Percentiles rank a stretch among this genome's conserved stretches.
Conservation (phyloP, 2,113 vertebrate genomes). For the Callithrix jacchus region DNA sequence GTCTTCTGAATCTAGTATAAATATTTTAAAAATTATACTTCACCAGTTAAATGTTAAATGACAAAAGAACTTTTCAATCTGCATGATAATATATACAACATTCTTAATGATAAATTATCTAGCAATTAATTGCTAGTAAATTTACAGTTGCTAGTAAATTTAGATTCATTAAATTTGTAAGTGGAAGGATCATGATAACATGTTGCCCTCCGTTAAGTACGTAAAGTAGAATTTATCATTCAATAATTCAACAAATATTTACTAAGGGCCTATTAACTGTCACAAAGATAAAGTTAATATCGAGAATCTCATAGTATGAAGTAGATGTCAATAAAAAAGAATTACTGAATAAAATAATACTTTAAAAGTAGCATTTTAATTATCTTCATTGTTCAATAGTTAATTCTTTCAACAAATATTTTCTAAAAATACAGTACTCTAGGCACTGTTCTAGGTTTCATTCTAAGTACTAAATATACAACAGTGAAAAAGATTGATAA, state of each 20-base stretch:
- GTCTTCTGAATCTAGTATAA: background rate
- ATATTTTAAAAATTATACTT: background rate
- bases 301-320: background rate
- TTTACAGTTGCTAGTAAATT: background rate
- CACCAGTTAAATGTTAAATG: background rate
- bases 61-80: background rate
- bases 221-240: background rate
- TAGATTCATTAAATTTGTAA: background rate
- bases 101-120: background rate
- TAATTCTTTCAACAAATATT: background rate
- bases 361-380: constrained; percentile 4
- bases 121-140: background rate
- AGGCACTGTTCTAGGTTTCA: background rate
- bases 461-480: background rate
- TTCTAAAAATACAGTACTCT: background rate
- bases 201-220: background rate
- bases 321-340: background rate
- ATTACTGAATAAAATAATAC: background rate
- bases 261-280: background rate
- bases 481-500: background rate
- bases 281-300: background rate
- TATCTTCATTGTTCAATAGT: background rate
- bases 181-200: background rate
- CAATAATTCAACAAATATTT: background rate
- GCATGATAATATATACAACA: background rate